Conservation (phyloP, 2,797 vertebrate species). For the Decapterus maruadsi region DNA sequence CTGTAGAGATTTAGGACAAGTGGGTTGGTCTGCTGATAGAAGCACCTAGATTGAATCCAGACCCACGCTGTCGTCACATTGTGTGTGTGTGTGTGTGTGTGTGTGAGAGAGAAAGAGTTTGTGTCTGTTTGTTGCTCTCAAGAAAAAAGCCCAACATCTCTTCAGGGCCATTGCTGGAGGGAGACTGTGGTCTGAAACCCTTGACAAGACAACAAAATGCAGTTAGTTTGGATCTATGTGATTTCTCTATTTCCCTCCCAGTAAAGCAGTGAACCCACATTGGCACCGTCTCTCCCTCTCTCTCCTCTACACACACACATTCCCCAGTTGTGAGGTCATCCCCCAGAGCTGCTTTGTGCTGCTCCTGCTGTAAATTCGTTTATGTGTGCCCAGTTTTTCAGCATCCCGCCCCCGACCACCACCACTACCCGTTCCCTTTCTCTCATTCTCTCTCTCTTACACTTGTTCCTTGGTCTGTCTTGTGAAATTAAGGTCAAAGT, state of each 20-base stretch:
- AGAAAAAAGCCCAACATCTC: conserved; percentile 22
- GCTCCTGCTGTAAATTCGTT: conserved; percentile 80
- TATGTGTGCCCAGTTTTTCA: conserved; percentile 67
- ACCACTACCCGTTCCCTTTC: background rate
- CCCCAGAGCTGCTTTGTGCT: conserved; percentile 72
- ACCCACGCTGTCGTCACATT: conserved; percentile 60
- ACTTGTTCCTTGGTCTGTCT: conserved; percentile 16
- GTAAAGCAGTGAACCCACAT: conserved; percentile 32
- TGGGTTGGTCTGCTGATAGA: conserved; percentile 70
- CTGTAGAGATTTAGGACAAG: conserved; percentile 69
- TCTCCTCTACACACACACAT: conserved; percentile 61
- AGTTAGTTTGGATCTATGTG: conserved; percentile 37
- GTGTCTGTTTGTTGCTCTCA: conserved; percentile 25
- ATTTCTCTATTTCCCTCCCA: conserved; percentile 38
- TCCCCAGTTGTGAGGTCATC: conserved; percentile 79
- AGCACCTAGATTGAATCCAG: conserved; percentile 79
- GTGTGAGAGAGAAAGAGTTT: conserved; percentile 16
- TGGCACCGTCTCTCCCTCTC: conserved; percentile 18
- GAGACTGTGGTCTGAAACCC: conserved; percentile 1
- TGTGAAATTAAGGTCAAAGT: conserved; percentile 61
- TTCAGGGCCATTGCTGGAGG: background rate
- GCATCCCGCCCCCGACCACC: background rate
- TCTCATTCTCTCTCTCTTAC: conserved; percentile 30
- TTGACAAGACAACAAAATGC: conserved; percentile 11
- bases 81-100: conserved; percentile 42